Evolutionary conservation across 2,888 invertebrate species (phyloP).

Genomic region (Nymphalis urticae): DNA sequence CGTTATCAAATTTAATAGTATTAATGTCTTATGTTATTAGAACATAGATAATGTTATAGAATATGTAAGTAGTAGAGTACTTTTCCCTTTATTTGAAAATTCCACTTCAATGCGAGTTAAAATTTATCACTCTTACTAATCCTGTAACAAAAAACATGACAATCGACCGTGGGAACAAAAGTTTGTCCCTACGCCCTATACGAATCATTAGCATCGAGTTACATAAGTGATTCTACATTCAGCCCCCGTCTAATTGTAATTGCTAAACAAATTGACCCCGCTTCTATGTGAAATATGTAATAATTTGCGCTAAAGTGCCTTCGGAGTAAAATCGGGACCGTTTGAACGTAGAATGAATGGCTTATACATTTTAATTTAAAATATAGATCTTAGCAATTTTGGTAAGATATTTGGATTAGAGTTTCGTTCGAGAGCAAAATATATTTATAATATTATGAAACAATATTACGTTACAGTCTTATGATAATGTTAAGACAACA

Average conservation of each 20-base stretch:
- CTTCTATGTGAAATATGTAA: slow-evolving; percentile 43
- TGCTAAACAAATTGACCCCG: slow-evolving; percentile 53
- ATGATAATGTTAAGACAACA: no score
- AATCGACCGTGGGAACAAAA: slow-evolving; percentile 59
- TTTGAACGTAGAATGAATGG: background rate
- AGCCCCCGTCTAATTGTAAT: slow-evolving; percentile 55
- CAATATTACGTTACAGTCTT: no score
- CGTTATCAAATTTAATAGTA: no score
- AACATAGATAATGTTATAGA: background rate
- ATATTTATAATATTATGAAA: background rate
- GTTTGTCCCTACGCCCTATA: slow-evolving; percentile 46
- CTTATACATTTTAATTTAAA: background rate
- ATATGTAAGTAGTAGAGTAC: background rate
- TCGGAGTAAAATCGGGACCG: slow-evolving; percentile 21
- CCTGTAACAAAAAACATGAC: slow-evolving; percentile 18
- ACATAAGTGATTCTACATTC: slow-evolving; percentile 42
- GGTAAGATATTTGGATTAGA: background rate
- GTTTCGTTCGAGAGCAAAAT: background rate
- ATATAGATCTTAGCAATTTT: background rate
- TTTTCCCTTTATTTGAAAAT: background rate
- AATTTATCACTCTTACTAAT: slow-evolving; percentile 24
- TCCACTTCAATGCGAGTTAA: slow-evolving; percentile 22
- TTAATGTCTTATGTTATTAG: no score
- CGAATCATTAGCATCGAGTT: slow-evolving; percentile 51
- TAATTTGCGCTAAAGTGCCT: slow-evolving; percentile 41